Base-by-base conservation (phyloP, 2,113 vertebrate species). In the Datnioides undecimradiatus region DNA sequence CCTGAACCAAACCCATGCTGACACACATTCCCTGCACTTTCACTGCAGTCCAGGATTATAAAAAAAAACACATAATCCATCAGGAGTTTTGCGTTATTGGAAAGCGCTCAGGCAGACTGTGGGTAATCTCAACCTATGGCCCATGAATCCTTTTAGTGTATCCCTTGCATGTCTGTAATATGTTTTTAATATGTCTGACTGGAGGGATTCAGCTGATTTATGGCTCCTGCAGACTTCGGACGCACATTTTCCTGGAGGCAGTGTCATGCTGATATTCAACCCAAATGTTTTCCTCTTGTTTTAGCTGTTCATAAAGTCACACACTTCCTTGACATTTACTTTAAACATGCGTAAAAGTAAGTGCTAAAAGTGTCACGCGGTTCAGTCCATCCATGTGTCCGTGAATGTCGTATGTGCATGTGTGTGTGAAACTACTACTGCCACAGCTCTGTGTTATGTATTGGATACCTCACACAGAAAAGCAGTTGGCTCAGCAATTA, bases 31-130 rank as follows among this genome's bases (percentile, higher is more conserved):
- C 59, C 34, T 25, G 33, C 63, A 63, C 75, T 81, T 90, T 66
- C 68, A 51, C 55, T 46, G 40, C 65, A 52, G 54, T 73, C 41
- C 7, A 25, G 72, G 80, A 86, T 87, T 83, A 87, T 58, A 59
- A 46, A 85, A 82, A 82, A 80, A 82, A 80, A 63, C 43, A 46
- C 67, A 55, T 86, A 86, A 89, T 89, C 85, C 85, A 23, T 78
- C 58, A 80, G 45, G 81, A 43, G 36, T 76, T 71, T 73, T 52
- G 77, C 14, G 0, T 87, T 80, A 86, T 85, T 88, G 49, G 76
- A 88, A 82, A 83, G 66, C 43, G 45, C 57, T 85, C 36, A 6
- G 33, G 51, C 9, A 49, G 51, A 16, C 67, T 82, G 72, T 41
- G 70, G 54, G 13, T 88, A 84, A 89, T 89, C 81, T 81, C 13